Conservation (phyloP, 2,888 invertebrate species). For the Penaeus monodon region DNA sequence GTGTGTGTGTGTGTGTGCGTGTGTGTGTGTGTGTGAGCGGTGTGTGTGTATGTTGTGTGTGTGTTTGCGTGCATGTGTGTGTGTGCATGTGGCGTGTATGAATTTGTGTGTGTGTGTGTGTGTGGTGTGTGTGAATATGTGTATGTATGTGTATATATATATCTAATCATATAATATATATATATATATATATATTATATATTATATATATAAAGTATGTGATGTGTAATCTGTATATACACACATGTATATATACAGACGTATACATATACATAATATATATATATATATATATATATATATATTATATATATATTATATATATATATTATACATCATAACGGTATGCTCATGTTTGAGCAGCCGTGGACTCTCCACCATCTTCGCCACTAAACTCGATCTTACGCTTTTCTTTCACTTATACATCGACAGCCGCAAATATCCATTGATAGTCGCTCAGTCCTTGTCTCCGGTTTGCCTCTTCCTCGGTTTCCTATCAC, state of each 20-base stretch:
- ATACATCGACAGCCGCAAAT: no score
- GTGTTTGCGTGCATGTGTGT: neutral
- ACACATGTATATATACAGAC: neutral
- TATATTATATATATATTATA: no score
- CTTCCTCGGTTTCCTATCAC: no score
- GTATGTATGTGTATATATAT: constrained; percentile 9
- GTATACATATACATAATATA: neutral
- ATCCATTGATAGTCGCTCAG: no score
- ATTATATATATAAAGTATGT: neutral
- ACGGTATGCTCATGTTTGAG: no score
- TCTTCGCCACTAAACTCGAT: no score
- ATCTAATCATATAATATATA: no score
- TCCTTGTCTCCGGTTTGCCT: no score
- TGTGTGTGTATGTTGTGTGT: neutral
- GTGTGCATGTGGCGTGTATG: neutral
- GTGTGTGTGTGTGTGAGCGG: neutral
- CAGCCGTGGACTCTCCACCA: no score
- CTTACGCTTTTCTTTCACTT: no score
- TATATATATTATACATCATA: no score
- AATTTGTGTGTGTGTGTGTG: constrained; percentile 17
- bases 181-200: neutral
- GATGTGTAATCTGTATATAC: neutral
- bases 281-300: neutral
- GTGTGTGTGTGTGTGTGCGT: neutral
- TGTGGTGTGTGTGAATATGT: constrained; percentile 27